A percentile compares a stretch with the other conserved stretches of the same genome.
Conservation (phyloP, 2,888 invertebrate genomes). For the Drosophila neonasuta region DNA sequence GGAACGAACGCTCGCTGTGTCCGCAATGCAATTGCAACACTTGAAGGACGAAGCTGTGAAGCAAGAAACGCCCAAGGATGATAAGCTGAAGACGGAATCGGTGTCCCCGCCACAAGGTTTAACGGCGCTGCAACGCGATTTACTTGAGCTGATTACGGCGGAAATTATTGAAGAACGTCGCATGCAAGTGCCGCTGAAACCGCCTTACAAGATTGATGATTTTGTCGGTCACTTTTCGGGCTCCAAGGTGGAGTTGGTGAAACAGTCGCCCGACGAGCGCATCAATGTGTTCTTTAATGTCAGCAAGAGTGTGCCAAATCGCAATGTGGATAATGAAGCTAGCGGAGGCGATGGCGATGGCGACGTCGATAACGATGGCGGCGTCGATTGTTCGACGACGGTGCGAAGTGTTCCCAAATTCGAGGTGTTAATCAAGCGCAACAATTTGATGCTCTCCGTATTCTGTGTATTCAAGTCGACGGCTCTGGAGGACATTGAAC, state of each 20-base stretch:
- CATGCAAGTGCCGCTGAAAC: slow-evolving; percentile 37
- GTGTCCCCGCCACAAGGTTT: not conserved
- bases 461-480: slow-evolving; percentile 32
- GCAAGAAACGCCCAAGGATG: slow-evolving; percentile 9
- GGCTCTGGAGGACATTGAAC: slow-evolving; percentile 31
- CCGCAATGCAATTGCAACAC: slow-evolving; percentile 30
- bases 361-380: not conserved
- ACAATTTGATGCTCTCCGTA: slow-evolving; percentile 40
- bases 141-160: slow-evolving; percentile 44
- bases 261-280: slow-evolving; percentile 29
- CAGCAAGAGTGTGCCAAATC: slow-evolving; percentile 51
- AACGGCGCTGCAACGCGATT: slow-evolving; percentile 30
- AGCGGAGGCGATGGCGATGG: not conserved
- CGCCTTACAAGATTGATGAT: slow-evolving; percentile 33
- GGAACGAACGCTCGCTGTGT: slow-evolving; percentile 23
- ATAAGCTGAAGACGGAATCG: slow-evolving; percentile 4
- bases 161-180: slow-evolving; percentile 51
- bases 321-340: slow-evolving; percentile 22
- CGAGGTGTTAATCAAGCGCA: slow-evolving; percentile 44
- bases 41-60: slow-evolving; percentile 23
- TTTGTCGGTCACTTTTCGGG: slow-evolving; percentile 38
- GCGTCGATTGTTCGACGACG: not conserved
- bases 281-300: slow-evolving; percentile 46
- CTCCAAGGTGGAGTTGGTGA: slow-evolving; percentile 38
- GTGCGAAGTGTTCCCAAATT: slow-evolving; percentile 52